Conservation (phyloP, 2,888 invertebrate genomes). For the Heteromurus nitidus region DNA sequence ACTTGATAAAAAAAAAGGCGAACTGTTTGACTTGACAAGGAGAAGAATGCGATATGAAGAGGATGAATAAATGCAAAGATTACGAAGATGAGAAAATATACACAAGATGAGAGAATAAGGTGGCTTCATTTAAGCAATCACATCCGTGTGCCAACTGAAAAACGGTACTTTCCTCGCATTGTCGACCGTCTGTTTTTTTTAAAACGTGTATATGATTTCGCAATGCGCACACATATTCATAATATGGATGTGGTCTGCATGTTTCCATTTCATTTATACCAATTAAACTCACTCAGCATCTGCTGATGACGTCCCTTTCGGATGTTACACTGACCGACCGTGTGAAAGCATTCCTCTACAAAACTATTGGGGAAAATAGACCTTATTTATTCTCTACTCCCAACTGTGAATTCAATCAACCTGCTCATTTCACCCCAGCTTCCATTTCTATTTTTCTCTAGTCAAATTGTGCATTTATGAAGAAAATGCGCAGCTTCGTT, state of each 20-base stretch:
- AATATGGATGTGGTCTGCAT: too few relatives aligned
- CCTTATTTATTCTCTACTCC: too few relatives aligned
- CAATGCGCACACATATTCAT: too few relatives aligned
- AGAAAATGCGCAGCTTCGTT: too few relatives aligned
- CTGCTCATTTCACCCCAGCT: too few relatives aligned
- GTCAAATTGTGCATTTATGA: too few relatives aligned
- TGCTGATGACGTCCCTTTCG: constrained; percentile 4
- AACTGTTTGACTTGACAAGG: background rate
- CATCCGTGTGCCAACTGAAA: constrained; percentile 52
- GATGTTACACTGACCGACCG: constrained; percentile 31
- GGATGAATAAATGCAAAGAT: constrained; percentile 41
- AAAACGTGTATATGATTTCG: too few relatives aligned
- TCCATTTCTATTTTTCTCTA: too few relatives aligned
- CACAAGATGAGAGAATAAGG: constrained; percentile 22
- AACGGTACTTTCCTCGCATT: constrained; percentile 49
- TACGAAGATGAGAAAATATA: constrained; percentile 38
- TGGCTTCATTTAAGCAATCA: constrained; percentile 29
- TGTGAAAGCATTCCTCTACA: constrained; percentile 43
- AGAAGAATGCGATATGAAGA: background rate
- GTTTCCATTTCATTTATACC: too few relatives aligned
- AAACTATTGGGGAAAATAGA: too few relatives aligned
- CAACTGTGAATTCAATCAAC: too few relatives aligned
- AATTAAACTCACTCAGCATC: constrained; percentile 7
- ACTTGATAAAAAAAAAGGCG: background rate
- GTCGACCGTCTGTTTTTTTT: too few relatives aligned